These are phyloP conservation scores for Microplitis mediator DNA, from an alignment of 1,140 invertebrate species.

Conservation along the genomic window DNA sequence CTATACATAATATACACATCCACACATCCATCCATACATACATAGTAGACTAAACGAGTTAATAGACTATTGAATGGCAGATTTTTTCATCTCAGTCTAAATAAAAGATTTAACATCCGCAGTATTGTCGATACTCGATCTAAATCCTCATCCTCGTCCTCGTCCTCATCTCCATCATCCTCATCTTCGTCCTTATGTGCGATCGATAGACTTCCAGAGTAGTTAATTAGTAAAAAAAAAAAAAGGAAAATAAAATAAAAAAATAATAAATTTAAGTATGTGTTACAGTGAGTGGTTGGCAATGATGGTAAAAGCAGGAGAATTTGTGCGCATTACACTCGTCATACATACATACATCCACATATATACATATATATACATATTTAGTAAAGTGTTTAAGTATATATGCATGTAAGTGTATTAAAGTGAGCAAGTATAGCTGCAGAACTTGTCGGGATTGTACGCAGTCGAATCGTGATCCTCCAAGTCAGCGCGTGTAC, in stretches of 20 bases:
- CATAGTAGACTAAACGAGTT: neutral
- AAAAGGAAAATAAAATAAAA: too few species aligned
- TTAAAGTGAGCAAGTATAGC: neutral
- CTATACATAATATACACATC: too few species aligned
- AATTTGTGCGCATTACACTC: constrained; percentile 3
- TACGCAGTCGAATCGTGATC: constrained; percentile 31
- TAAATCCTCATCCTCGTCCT: neutral
- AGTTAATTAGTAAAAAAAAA: too few species aligned
- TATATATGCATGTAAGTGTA: neutral
- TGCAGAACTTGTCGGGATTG: constrained; percentile 3
- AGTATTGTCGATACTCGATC: neutral
- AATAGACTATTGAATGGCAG: neutral
- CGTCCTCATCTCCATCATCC: neutral
- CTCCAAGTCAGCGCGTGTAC: constrained; percentile 23
- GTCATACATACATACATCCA: neutral
- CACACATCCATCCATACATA: too few species aligned
- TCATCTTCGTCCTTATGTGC: neutral
- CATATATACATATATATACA: neutral
- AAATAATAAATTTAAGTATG: neutral
- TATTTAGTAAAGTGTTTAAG: neutral
- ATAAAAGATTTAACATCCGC: too few species aligned
- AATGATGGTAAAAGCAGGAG: constrained; percentile 11
- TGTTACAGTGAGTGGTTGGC: neutral
- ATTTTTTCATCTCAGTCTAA: neutral
- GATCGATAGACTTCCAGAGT: too few species aligned